Base-by-base conservation (phyloP, 2,888 invertebrate species). In the Lissocephala sabroskyi region DNA sequence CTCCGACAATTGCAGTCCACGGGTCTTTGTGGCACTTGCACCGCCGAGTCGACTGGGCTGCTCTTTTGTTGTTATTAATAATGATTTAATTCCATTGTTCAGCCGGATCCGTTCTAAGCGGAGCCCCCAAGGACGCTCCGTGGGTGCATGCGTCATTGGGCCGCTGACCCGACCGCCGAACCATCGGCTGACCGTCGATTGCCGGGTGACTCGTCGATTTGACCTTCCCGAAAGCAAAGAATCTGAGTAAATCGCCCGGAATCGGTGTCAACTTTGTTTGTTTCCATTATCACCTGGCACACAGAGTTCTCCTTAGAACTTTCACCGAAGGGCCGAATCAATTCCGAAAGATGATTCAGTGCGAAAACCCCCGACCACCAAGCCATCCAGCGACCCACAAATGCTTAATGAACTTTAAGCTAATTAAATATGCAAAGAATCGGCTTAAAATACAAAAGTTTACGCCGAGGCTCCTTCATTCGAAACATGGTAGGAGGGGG, bases 61-160 rank as follows among this genome's bases (percentile, higher is more conserved):
- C 49, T 42, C 41, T 49, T 59, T 62, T 58, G 45, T 53, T 40
- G 44, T 44, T 64, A 67, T 68, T 76, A 68, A 59, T 65, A 73
- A 59, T 74, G 75, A 54, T 56, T 74, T 62, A 59, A 68, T 77
- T 77, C 62, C 68, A 77, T 70, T 77, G 68, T 70, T 56, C 52
- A 41, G 46, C 62, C 56, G 56, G 35, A 16, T 35, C 16, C 35
- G 23, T 23, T 23, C 23, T 23, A 23, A 23, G 23, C 23, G 7
- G n/a, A 26, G 7, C 13, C 18, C 30, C 47, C 68, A 70, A 70
- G 68, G 68, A 77, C 68, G 39, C 45, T 16, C 14, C 10, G 16
- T 16, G 35, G 16, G 9, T 10, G 37, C 37, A 37, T 37, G 37
- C 37, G 37, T 37, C 37, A 37, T 16, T 37, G 13, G 37, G 18